A percentile compares a stretch with the other conserved stretches of the same genome.
Evolutionary conservation across 1,140 invertebrate genomes (phyloP).

Genomic region (Anthonomus grandis): DNA sequence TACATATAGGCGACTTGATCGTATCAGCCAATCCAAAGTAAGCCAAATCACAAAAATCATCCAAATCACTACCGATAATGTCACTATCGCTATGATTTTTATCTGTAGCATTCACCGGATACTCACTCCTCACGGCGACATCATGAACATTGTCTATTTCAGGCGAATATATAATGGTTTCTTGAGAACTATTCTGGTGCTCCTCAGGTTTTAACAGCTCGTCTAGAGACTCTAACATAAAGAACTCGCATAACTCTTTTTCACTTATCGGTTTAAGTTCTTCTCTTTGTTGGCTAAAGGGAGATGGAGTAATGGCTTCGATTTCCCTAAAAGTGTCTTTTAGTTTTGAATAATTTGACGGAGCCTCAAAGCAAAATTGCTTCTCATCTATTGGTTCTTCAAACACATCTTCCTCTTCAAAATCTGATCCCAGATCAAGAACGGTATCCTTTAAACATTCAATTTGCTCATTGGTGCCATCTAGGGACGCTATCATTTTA

Average conservation of each 20-base stretch:
- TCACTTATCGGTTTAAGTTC: constrained; percentile 1
- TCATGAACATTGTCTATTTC: not conserved
- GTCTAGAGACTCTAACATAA: constrained; percentile 17
- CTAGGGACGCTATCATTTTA: not conserved
- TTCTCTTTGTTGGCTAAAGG: no score
- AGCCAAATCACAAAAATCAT: constrained; percentile 37
- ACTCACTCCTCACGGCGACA: not conserved
- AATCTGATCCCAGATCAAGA: no score
- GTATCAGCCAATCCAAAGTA: constrained; percentile 25
- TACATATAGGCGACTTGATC: not conserved
- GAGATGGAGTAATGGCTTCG: no score
- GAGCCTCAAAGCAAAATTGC: constrained; percentile 34
- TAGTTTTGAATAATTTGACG: constrained; percentile 28
- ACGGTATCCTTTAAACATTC: no score
- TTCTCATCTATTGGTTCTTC: no score
- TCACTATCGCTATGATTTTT: constrained; percentile 6
- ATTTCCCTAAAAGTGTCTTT: constrained; percentile 21
- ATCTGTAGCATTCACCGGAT: no score
- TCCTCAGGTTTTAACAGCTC: constrained; percentile 20
- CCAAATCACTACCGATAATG: constrained; percentile 15
- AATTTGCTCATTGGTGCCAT: constrained; percentile 7
- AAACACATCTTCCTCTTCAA: no score
- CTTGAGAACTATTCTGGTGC: constrained; percentile 16
- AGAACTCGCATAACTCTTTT: constrained; percentile 18
- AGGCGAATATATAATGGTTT: constrained; percentile 32